These are phyloP conservation scores for Hydrochoerus hydrochaeris DNA, from an alignment of 2,113 vertebrate species.

Conservation along the genomic window DNA sequence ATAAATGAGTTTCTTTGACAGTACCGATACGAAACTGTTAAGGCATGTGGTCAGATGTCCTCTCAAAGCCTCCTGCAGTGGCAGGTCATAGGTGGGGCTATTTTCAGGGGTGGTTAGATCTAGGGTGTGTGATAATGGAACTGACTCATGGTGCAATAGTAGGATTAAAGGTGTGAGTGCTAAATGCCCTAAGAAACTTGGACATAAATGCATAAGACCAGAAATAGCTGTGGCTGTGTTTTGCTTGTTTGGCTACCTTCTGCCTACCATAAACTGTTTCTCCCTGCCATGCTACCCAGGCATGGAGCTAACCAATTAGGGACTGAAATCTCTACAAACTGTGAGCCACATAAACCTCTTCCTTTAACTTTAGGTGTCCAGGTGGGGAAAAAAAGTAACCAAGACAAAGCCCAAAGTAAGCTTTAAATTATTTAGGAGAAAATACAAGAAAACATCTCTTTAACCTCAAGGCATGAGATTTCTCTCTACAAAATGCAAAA, in stretches of 20 bases:
- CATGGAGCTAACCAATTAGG: neutral
- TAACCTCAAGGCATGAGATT: neutral
- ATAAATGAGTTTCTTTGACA: neutral
- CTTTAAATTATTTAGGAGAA: neutral
- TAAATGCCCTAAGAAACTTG: neutral
- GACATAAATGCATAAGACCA: too few species aligned
- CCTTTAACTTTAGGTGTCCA: neutral
- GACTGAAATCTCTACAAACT: neutral
- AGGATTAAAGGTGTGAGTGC: neutral
- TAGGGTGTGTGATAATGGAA: neutral
- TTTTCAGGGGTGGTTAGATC: neutral
- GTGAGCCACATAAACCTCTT: neutral
- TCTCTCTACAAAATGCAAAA: constrained; percentile 23
- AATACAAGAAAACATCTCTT: neutral
- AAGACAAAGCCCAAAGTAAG: neutral
- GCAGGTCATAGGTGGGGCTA: neutral
- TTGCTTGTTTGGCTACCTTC: neutral
- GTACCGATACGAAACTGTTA: neutral
- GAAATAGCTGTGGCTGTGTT: neutral
- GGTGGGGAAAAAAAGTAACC: neutral
- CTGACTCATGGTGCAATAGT: neutral
- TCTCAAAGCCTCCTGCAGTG: neutral
- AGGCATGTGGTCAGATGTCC: neutral
- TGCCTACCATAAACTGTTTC: neutral
- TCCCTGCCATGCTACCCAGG: neutral